These are phyloP conservation scores for Atta colombica DNA, from an alignment of 1,140 invertebrate species.

Conservation along the genomic window DNA sequence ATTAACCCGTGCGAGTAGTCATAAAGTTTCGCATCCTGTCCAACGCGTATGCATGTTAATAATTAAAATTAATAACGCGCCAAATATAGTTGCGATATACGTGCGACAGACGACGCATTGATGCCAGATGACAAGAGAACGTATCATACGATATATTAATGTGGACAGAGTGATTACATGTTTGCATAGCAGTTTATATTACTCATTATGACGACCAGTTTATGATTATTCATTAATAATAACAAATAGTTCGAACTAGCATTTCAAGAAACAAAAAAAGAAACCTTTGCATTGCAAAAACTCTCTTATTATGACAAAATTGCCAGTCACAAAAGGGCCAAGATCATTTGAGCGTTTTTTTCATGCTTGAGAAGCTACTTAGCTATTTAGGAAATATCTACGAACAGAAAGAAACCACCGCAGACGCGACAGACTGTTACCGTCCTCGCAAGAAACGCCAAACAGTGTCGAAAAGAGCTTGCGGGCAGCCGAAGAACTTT, in stretches of 20 bases:
- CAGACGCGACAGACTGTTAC: slow-evolving; percentile 9
- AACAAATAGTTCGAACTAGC: neutral
- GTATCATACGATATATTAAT: slow-evolving; percentile 47
- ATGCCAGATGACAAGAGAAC: slow-evolving; percentile 28
- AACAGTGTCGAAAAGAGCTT: slow-evolving; percentile 50
- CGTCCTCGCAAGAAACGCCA: slow-evolving; percentile 21
- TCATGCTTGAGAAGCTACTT: slow-evolving; percentile 1
- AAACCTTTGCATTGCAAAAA: neutral
- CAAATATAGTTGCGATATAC: slow-evolving; percentile 28
- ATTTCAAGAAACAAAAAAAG: neutral
- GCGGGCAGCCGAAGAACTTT: slow-evolving; percentile 51
- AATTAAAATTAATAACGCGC: slow-evolving; percentile 62
- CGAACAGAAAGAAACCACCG: slow-evolving; percentile 22
- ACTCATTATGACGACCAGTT: slow-evolving; percentile 22
- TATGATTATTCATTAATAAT: slow-evolving; percentile 16
- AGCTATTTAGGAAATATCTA: neutral
- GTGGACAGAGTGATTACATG: slow-evolving; percentile 40
- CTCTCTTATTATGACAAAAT: neutral
- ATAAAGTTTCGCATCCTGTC: slow-evolving; percentile 39
- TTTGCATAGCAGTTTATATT: neutral
- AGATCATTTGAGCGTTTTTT: neutral
- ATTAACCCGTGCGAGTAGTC: slow-evolving; percentile 36
- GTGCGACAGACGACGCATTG: slow-evolving; percentile 8
- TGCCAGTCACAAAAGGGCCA: slow-evolving; percentile 46
- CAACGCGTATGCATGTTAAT: slow-evolving; percentile 33